Percentiles rank a stretch among this genome's conserved stretches.
Evolutionary conservation across 2,113 vertebrate species (phyloP).

Genomic region (Antechinus flavipes): DNA sequence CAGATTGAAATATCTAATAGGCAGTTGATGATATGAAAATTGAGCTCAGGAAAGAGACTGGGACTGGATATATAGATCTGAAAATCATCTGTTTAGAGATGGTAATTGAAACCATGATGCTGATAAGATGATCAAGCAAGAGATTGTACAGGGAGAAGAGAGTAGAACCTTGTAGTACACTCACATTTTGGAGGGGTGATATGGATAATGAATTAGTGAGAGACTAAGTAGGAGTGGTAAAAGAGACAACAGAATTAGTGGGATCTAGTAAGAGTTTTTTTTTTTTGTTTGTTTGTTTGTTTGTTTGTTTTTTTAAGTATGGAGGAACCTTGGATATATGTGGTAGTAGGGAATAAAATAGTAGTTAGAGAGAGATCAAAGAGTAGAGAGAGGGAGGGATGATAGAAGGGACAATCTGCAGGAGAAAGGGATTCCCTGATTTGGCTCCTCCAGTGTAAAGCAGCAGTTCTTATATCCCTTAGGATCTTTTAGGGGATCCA

Average conservation of each 20-base stretch:
- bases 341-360: not conserved
- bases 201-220: not conserved
- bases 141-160: not conserved
- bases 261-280: not conserved
- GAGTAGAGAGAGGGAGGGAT: not conserved
- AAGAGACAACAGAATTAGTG: not conserved
- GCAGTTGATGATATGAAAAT: not conserved
- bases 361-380: not conserved
- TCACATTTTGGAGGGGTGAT: not conserved
- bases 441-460: not conserved
- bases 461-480: not conserved
- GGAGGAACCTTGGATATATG: not conserved
- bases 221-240: not conserved
- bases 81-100: not conserved
- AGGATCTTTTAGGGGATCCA: not conserved
- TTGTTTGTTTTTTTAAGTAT: not conserved
- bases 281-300: not conserved
- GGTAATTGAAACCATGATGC: not conserved
- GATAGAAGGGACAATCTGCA: not conserved
- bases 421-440: not conserved
- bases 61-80: not conserved
- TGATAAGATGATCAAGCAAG: not conserved
- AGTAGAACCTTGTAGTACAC: not conserved
- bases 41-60: not conserved
- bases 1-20: not conserved